Evolutionary conservation across 2,797 vertebrate genomes (phyloP).

Genomic region (Acomys russatus): DNA sequence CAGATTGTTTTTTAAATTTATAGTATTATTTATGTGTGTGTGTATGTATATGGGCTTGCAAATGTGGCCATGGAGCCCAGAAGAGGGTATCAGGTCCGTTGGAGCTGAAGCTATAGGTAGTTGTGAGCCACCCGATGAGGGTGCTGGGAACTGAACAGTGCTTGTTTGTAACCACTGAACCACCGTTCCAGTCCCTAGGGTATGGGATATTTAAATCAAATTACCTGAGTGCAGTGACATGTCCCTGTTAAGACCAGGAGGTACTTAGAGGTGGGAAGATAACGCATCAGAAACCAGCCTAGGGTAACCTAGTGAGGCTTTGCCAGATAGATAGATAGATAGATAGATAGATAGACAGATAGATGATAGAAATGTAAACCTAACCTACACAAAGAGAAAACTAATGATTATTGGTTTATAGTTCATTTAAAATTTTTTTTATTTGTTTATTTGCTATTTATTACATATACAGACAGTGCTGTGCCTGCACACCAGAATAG

Average conservation of each 20-base stretch:
- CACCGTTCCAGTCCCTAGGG: neutral
- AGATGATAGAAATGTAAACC: neutral
- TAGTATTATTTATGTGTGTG: neutral
- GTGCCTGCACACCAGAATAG: too few species aligned
- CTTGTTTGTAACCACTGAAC: neutral
- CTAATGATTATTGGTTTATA: neutral
- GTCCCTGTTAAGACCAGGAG: neutral
- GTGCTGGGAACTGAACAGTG: neutral
- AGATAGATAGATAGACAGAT: rapidly evolving
- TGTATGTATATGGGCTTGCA: too few species aligned
- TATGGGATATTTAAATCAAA: neutral
- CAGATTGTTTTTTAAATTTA: neutral
- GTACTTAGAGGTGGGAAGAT: neutral
- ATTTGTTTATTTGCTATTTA: too few species aligned
- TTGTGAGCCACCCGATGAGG: neutral
- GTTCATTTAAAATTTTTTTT: neutral
- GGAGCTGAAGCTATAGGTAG: neutral
- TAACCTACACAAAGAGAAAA: neutral
- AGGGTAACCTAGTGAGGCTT: neutral
- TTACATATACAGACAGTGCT: too few species aligned
- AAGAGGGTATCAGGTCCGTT: neutral
- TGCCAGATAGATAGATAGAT: too few species aligned
- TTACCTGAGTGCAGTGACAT: neutral
- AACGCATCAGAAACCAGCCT: too few species aligned
- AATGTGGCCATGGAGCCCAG: neutral